A percentile compares a stretch with the other conserved stretches of the same genome.
phyloP scores from a whole-genome alignment of 2,797 vertebrate genomes.

The Hybognathus amarus region DNA sequence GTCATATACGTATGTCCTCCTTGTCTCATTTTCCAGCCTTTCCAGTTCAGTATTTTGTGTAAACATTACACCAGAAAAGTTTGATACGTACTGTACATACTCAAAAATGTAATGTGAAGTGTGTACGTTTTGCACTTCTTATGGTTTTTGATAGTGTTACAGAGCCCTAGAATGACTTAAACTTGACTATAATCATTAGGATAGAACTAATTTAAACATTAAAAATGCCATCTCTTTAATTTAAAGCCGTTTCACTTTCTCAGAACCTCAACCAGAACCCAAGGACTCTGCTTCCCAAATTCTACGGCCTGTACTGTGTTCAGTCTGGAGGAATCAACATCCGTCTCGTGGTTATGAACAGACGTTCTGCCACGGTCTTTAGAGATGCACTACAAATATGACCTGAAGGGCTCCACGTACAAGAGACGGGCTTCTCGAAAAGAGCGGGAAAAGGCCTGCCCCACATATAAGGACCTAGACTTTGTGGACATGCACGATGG shows the following conservation, averaged over 20 bases:
- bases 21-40: constrained; percentile 1
- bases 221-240: background rate
- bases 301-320: constrained; percentile 97
- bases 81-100: background rate
- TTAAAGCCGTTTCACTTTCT: background rate
- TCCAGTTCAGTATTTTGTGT: constrained; percentile 18
- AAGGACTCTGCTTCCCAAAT: constrained; percentile 95
- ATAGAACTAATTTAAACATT: background rate
- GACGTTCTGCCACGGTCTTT: constrained; percentile 90
- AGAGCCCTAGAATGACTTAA: background rate
- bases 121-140: background rate
- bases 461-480: constrained; percentile 96
- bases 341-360: constrained; percentile 98
- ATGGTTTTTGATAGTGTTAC: background rate
- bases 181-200: background rate
- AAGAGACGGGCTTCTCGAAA: constrained; percentile 94
- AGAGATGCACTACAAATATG: constrained; percentile 96
- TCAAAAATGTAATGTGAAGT: background rate
- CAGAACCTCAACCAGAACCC: constrained; percentile 99
- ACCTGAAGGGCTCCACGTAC: constrained; percentile 96
- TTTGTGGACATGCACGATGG: constrained; percentile 96
- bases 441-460: constrained; percentile 90
- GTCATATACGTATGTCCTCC: background rate
- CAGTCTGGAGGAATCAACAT: constrained; percentile 97
- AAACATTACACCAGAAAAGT: background rate